These are phyloP conservation scores for Acridotheres tristis DNA, from an alignment of 2,797 vertebrate genomes.

Conservation along the genomic window DNA sequence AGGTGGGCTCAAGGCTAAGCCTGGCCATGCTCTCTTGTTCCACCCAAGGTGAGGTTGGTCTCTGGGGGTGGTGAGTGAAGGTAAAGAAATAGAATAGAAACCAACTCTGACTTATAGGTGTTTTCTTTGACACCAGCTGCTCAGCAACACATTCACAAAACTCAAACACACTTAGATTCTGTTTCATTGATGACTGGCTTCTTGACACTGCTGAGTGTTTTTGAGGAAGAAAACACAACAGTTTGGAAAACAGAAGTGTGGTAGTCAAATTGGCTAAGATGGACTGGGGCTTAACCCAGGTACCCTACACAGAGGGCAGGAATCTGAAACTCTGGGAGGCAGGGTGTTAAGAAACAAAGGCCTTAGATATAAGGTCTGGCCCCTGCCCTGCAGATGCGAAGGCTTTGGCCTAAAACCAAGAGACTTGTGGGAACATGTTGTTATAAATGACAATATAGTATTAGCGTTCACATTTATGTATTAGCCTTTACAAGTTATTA, in stretches of 20 bases:
- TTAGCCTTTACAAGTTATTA: no score
- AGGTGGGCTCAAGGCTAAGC: background rate
- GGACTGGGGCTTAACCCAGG: no score
- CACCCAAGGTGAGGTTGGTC: background rate
- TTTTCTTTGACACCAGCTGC: background rate
- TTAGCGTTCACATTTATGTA: no score
- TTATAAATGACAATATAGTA: no score
- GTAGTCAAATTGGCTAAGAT: no score
- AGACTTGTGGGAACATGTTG: no score
- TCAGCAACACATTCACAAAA: constrained; percentile 5
- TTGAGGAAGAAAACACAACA: background rate
- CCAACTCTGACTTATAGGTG: background rate
- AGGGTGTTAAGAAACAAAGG: no score
- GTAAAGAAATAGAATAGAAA: background rate
- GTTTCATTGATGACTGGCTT: background rate
- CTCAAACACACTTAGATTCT: background rate
- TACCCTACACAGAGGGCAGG: no score
- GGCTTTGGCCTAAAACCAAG: no score
- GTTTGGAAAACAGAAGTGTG: background rate
- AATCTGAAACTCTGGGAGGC: no score
- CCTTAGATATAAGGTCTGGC: no score
- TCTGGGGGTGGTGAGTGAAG: background rate
- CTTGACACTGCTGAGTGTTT: background rate
- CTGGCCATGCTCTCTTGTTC: fast-evolving
- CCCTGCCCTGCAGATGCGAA: no score